These are phyloP conservation scores for Cygnus atratus DNA, from an alignment of 2,113 vertebrate genomes.

Conservation along the genomic window DNA sequence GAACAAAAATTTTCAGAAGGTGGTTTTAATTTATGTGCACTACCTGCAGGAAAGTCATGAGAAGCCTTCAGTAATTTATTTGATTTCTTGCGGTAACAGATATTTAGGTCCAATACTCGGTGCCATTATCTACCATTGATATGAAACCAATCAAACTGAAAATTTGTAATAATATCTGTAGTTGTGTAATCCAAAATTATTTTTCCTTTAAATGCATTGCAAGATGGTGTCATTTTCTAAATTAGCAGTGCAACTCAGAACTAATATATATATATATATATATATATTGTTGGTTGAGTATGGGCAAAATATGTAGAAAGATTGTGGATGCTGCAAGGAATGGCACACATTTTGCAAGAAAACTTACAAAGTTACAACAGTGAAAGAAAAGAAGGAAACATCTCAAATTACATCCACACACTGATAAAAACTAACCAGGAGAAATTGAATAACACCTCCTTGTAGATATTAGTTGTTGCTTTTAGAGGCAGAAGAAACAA, in stretches of 20 bases:
- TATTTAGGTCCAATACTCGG: neutral
- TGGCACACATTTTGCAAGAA: neutral
- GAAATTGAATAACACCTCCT: neutral
- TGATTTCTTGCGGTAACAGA: neutral
- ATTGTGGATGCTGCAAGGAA: rapidly evolving
- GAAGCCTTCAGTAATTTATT: neutral
- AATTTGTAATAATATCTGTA: neutral
- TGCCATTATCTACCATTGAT: neutral
- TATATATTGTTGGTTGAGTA: neutral
- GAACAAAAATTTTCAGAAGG: neutral
- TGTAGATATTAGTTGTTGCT: neutral
- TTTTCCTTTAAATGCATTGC: neutral
- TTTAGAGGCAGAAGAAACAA: neutral
- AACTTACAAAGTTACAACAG: neutral
- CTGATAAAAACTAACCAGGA: neutral
- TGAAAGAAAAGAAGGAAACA: neutral
- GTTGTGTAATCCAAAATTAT: neutral
- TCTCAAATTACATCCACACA: neutral
- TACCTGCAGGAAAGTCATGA: neutral
- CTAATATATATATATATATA: neutral
- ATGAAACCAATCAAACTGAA: neutral
- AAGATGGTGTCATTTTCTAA: neutral
- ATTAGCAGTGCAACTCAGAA: neutral
- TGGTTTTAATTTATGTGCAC: neutral
- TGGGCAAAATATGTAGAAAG: neutral